Evolutionary conservation across 1,140 invertebrate genomes (phyloP).

Genomic region (Brachionus koreanus): DNA sequence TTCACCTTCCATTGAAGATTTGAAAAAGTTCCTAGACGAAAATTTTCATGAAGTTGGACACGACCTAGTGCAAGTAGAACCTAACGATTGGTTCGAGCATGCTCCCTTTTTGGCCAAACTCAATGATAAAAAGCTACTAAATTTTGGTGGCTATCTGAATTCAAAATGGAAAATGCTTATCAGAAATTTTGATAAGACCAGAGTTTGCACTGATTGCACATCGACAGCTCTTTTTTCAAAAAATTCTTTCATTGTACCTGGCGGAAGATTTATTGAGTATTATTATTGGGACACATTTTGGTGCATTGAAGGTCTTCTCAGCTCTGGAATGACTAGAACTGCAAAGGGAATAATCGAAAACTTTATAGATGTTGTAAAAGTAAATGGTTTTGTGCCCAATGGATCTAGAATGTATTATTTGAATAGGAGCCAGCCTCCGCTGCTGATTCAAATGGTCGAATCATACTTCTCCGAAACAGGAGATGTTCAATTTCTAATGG

Average conservation of each 20-base stretch:
- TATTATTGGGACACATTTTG: conserved; percentile 95
- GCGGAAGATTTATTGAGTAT: conserved; percentile 76
- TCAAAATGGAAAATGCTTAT: conserved; percentile 38
- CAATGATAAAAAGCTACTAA: background rate
- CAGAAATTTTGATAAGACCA: background rate
- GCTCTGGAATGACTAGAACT: conserved; percentile 75
- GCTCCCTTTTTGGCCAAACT: conserved; percentile 8
- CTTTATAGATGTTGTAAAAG: conserved; percentile 48
- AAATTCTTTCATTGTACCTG: conserved; percentile 70
- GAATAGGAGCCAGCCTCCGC: conserved; percentile 77
- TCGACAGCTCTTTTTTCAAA: background rate
- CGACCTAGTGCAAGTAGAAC: conserved; percentile 18
- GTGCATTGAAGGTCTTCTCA: conserved; percentile 77
- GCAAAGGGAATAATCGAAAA: conserved; percentile 68
- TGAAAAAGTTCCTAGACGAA: conserved; percentile 34
- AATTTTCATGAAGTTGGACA: conserved; percentile 23
- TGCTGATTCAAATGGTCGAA: conserved; percentile 74
- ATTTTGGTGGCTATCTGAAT: conserved; percentile 21
- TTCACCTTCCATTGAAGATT: background rate
- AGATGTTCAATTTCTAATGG: background rate
- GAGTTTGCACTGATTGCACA: background rate
- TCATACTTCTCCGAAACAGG: background rate
- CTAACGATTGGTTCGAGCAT: conserved; percentile 31
- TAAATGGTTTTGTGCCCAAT: conserved; percentile 76
- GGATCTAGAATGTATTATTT: conserved; percentile 81